Conservation (phyloP, 2,113 vertebrate genomes). For the Muntiacus muntjak region DNA sequence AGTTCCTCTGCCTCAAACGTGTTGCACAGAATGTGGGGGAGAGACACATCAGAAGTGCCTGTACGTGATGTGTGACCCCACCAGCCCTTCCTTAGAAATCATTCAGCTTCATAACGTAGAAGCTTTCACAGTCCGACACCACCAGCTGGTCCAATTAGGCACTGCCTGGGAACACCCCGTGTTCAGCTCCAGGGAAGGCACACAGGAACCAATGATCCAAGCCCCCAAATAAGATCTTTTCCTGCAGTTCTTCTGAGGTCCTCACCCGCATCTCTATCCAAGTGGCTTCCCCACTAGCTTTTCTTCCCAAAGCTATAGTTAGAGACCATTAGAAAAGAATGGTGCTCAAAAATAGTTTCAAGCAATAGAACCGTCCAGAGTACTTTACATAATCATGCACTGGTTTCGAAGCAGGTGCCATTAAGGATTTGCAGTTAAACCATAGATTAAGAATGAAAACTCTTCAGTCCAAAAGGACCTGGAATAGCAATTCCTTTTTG, state of each 20-base stretch:
- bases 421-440: conserved; percentile 55
- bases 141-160: conserved; percentile 9
- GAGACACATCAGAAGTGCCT: not conserved
- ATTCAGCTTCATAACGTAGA: not conserved
- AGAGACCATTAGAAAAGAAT: conserved; percentile 45
- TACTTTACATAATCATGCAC: conserved; percentile 56
- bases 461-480: conserved; percentile 33
- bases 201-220: not conserved
- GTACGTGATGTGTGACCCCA: not conserved
- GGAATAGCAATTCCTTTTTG: conserved; percentile 48
- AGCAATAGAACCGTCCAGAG: conserved; percentile 48
- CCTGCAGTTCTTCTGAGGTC: not conserved
- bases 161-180: not conserved
- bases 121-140: not conserved
- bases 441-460: conserved; percentile 58
- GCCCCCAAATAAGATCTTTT: conserved; percentile 24
- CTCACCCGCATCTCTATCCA: conserved; percentile 9
- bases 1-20: not conserved
- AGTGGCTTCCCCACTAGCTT: not conserved
- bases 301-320: conserved; percentile 17
- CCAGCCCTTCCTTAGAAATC: not conserved
- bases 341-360: conserved; percentile 60
- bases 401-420: conserved; percentile 50
- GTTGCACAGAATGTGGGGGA: not conserved
- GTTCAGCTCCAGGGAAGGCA: not conserved